phyloP scores from a whole-genome alignment of 2,113 vertebrate species.

The Pomatorhinus ruficollis region DNA sequence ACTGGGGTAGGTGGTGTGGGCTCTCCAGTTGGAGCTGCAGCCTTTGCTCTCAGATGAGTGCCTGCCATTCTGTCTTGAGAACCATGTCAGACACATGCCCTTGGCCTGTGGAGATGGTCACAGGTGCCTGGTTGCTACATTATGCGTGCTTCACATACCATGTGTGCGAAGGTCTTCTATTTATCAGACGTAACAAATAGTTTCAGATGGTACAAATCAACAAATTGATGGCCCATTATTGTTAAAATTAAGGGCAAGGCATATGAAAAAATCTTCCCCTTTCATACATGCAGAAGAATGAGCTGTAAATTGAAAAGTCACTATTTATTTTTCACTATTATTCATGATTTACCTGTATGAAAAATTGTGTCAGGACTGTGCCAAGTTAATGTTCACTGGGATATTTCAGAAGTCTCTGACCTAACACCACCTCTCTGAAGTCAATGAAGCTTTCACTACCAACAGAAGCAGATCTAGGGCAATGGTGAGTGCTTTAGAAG shows the following conservation, averaged over 20 bases:
- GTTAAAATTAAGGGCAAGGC: neutral
- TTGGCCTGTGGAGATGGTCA: neutral
- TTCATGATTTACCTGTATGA: neutral
- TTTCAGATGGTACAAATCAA: neutral
- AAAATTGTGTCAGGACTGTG: neutral
- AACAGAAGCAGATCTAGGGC: neutral
- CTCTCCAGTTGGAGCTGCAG: neutral
- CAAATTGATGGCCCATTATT: neutral
- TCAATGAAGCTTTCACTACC: neutral
- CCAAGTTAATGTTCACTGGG: neutral
- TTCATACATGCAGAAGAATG: neutral
- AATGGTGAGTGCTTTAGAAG: neutral
- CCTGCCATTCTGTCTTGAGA: neutral
- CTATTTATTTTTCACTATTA: neutral
- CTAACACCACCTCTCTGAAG: neutral
- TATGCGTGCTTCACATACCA: accelerated
- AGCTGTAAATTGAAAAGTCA: neutral
- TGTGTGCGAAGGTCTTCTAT: neutral
- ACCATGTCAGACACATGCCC: neutral
- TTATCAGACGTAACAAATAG: neutral
- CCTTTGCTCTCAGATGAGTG: neutral
- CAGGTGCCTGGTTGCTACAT: neutral
- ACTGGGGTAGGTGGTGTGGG: neutral
- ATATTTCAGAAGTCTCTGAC: neutral
- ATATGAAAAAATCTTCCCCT: neutral